phyloP scores from a whole-genome alignment of 2,888 invertebrate species.

The Altica lythri region DNA sequence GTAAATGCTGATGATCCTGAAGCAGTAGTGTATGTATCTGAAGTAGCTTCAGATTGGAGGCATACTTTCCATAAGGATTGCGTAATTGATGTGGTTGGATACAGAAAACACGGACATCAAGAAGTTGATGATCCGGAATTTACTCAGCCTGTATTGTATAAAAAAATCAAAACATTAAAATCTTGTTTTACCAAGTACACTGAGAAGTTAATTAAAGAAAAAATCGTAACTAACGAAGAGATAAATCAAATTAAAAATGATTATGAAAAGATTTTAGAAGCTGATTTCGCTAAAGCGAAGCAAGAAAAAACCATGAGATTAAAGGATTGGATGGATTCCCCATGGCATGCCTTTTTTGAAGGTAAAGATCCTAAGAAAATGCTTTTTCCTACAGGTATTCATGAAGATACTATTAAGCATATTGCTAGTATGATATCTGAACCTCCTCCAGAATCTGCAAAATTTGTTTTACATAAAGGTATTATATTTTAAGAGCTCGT shows the following conservation, averaged over 20 bases:
- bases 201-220: conserved; percentile 76
- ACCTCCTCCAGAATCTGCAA: conserved; percentile 73
- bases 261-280: conserved; percentile 90
- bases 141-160: conserved; percentile 96
- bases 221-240: conserved; percentile 70
- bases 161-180: conserved; percentile 77
- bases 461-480: conserved; percentile 85
- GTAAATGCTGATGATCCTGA: conserved; percentile 92
- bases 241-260: conserved; percentile 83
- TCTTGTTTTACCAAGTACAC: conserved; percentile 81
- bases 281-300: conserved; percentile 74
- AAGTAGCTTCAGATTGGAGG: conserved; percentile 90
- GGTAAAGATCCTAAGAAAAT: conserved; percentile 74
- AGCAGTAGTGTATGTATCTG: conserved; percentile 87
- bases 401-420: conserved; percentile 79
- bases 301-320: conserved; percentile 86
- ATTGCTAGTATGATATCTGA: conserved; percentile 84
- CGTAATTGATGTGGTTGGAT: conserved; percentile 89
- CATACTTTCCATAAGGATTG: conserved; percentile 92
- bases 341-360: conserved; percentile 90
- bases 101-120: conserved; percentile 93
- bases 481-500: too few species aligned
- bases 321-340: conserved; percentile 95
- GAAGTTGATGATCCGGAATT: conserved; percentile 98
- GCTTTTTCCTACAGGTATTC: conserved; percentile 72